phyloP scores from a whole-genome alignment of 2,113 vertebrate species.

The Anser brachyrhynchus region DNA sequence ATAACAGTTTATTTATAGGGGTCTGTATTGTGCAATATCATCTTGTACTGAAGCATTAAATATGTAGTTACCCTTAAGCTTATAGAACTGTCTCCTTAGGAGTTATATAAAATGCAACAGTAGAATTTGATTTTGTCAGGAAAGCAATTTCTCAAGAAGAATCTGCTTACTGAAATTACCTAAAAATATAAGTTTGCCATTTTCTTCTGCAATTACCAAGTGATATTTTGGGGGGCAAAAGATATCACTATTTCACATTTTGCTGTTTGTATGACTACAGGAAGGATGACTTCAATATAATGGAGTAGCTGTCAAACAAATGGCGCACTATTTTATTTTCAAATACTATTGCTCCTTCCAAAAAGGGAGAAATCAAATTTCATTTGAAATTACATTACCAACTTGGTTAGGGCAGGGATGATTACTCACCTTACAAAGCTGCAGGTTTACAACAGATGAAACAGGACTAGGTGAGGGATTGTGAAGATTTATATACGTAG shows the following conservation, averaged over 20 bases:
- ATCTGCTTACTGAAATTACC: conserved; percentile 21
- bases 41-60: neutral
- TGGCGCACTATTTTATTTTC: conserved; percentile 56
- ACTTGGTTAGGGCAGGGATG: conserved; percentile 55
- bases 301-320: conserved; percentile 40
- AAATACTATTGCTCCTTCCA: conserved; percentile 41
- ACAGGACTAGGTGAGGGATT: conserved; percentile 33
- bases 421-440: conserved; percentile 60
- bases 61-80: neutral
- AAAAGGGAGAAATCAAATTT: conserved; percentile 60
- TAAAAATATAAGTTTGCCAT: conserved; percentile 14
- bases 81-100: conserved; percentile 20
- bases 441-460: conserved; percentile 56
- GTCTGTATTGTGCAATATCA: neutral
- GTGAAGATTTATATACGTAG: conserved; percentile 60
- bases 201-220: conserved; percentile 42
- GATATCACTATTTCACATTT: neutral
- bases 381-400: conserved; percentile 62
- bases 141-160: conserved; percentile 17
- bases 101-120: neutral
- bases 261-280: neutral
- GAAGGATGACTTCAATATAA: conserved; percentile 14
- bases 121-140: conserved; percentile 42
- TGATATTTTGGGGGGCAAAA: neutral
- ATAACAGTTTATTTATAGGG: neutral